Base-by-base conservation (phyloP, 1,140 invertebrate species). In the Goniozus legneri region DNA sequence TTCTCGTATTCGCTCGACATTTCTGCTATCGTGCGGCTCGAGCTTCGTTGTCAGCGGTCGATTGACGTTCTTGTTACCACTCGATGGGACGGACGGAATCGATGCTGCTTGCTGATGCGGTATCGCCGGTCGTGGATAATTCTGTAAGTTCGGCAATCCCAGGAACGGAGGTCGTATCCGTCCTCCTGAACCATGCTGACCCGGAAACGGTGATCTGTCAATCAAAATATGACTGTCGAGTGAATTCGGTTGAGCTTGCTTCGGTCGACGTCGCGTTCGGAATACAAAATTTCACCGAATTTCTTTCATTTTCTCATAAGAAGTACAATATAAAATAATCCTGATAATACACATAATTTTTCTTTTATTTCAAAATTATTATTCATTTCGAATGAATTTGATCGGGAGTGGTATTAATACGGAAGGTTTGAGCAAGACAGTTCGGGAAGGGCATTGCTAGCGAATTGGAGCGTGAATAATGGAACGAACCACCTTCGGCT, bases 81-180 rank as follows among this genome's bases (percentile, higher is more conserved):
- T 38, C 32, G 50, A 24, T 8, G 47, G 41, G 2, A 57, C 24
- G 12, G 38, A 31, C 3, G 52, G 22, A 14, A 57, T 42, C 20
- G 57, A 34, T 15, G 58, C 31, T 13, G 59, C 55, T 6, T 49
- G 39, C 15, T 54, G 30, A 27, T 47, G 54, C 7, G 50, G 53
- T 3, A 54, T 31, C 8, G 62, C 47, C 32, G 59, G 52, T 24
- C 54, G 56, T 20, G 55, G 62, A 19, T 62, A 69, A 30, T 32
- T 58, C 24, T 58, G 63, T 16, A 71, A 44, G 40, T 60, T 65
- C 0, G 71, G 63, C 10, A 73, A 34, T 7, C 54, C 49, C 1
- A 74, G 36, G 14, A 73, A 52, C 0, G 71, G 67, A 1, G 69
- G 67, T 19, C 69, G 49, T 18, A 71, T 59, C 27, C 67, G 51